Base-by-base conservation (phyloP, 2,797 vertebrate genomes). In the Micropoecilia bifurca region DNA sequence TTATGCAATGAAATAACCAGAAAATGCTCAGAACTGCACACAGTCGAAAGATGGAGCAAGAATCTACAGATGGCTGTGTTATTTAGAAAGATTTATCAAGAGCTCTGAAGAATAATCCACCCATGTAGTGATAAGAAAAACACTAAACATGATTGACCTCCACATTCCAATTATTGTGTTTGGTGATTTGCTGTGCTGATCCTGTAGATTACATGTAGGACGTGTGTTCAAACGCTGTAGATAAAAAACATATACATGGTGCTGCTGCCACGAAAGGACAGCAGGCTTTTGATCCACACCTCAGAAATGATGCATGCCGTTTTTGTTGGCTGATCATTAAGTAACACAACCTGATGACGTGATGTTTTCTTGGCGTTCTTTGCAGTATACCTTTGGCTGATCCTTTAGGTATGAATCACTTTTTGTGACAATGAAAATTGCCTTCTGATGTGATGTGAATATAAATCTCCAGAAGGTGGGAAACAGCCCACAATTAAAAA, bases 281-380 rank as follows among this genome's bases (percentile, higher is more conserved):
- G 30, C 3, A 74, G 46, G 10, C 66, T 53, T 71, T 28, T 66
- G 3, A 46, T 76, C 10, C 66, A 77, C 36, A 36, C 7, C 47
- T 39, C 47, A 30, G 43, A 47, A 75, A 72, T 50, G 16, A 68
- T 30, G 16, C 10, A 39, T 79, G 9, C 16, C 22, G 4, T 66
- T 73, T 30, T 55, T 45, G 9, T 71, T 77, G 66, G 48, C 76
- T 78, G 50, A n/a, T 45, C 48, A 57, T 25, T 5, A 22, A 68
- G 22, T 12, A 41, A 74, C 50, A 13, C 73, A 28, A 55, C 14
- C 41, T 75, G 3, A 46, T 43, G 53, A 41, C 8, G 36, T 18
- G 41, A 47, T 59, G 28, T 41, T 63, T 43, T 74, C 18, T 18
- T 74, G 9, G 14, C 25, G 2, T 9, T 36, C 33, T 68, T 47